Percentiles rank a stretch among this genome's conserved stretches.
Evolutionary conservation across 2,113 vertebrate species (phyloP).

Genomic region (Desmodus rotundus): DNA sequence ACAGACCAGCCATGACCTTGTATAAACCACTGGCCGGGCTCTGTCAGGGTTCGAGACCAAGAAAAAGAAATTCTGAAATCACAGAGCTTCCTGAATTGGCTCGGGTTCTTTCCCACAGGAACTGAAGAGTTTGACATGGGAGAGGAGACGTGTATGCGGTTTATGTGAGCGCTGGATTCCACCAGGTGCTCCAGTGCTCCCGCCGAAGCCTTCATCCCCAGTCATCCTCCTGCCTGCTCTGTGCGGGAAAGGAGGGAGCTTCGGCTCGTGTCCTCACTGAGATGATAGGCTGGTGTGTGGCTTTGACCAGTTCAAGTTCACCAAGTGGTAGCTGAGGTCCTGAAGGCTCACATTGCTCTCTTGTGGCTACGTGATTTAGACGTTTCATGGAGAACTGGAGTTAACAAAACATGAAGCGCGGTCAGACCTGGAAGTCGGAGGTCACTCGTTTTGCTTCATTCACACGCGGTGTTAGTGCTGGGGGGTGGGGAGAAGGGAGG

Average conservation of each 20-base stretch:
- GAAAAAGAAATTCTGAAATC: neutral
- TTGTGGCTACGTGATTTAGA: neutral
- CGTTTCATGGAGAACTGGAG: neutral
- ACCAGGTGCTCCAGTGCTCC: neutral
- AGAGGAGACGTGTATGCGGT: accelerated
- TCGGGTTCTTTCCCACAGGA: neutral
- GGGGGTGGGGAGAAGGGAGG: no score
- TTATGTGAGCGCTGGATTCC: neutral
- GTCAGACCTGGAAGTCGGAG: neutral
- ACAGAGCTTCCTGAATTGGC: neutral
- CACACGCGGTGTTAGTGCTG: accelerated
- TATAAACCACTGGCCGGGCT: no score
- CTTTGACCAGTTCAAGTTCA: neutral
- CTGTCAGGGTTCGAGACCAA: neutral
- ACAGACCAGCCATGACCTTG: neutral
- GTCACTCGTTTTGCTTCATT: neutral
- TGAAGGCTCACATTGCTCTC: neutral
- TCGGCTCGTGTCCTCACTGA: neutral
- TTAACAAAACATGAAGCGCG: neutral
- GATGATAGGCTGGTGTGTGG: neutral
- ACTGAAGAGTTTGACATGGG: neutral
- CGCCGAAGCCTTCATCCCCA: accelerated
- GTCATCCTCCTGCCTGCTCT: neutral
- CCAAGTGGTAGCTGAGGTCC: neutral
- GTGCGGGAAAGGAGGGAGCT: neutral